These are phyloP conservation scores for Aradus depressus DNA, from an alignment of 2,888 invertebrate species.

Conservation along the genomic window DNA sequence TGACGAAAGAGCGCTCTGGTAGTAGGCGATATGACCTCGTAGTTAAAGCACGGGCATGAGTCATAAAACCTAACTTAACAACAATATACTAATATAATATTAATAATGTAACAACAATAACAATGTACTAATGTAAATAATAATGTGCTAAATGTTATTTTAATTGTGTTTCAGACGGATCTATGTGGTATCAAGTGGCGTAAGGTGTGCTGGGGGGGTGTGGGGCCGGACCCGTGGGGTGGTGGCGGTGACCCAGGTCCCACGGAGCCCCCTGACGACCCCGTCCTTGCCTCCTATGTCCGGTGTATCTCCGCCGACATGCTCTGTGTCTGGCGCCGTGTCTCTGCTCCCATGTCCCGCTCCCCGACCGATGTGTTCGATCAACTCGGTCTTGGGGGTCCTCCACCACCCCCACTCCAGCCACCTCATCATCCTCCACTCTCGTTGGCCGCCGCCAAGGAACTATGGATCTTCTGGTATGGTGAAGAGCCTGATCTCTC, in stretches of 20 bases:
- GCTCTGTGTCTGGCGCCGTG: conserved; percentile 95
- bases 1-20: no score
- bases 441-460: conserved; percentile 80
- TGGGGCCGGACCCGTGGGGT: conserved; percentile 44
- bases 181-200: conserved; percentile 99
- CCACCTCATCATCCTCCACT: conserved; percentile 53
- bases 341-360: conserved; percentile 44
- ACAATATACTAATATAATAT: no score
- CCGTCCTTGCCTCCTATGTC: conserved; percentile 80
- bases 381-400: conserved; percentile 29
- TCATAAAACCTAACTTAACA: no score
- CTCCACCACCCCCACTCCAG: conserved; percentile 40
- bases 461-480: conserved; percentile 99
- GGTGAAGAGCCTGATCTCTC: conserved; percentile 89
- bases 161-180: conserved; percentile 76
- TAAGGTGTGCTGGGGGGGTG: conserved; percentile 61
- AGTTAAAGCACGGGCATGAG: no score
- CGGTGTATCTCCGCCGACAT: conserved; percentile 88
- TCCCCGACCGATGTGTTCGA: conserved; percentile 30
- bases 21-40: no score
- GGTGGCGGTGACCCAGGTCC: conserved; percentile 29
- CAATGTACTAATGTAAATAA: no score
- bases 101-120: no score
- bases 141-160: not conserved
- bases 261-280: conserved; percentile 71